Percentiles rank a stretch among this genome's conserved stretches.
phyloP scores from a whole-genome alignment of 2,113 vertebrate species.

The Leiothrix lutea region DNA sequence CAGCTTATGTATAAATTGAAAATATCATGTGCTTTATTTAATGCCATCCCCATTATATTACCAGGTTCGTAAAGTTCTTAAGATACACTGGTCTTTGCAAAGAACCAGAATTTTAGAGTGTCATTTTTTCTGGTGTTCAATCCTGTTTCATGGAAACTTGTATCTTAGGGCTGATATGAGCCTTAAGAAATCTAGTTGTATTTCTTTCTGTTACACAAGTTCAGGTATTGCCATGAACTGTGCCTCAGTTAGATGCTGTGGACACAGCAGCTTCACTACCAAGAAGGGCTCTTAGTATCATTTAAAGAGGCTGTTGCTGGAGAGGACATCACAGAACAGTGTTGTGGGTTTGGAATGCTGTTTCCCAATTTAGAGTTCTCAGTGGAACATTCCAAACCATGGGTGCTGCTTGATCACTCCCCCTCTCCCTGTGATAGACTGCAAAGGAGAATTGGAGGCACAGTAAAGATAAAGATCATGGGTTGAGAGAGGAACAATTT shows the following conservation, averaged over 20 bases:
- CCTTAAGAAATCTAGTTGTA: not conserved
- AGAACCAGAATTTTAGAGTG: not conserved
- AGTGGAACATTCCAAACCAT: not conserved
- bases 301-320: not conserved
- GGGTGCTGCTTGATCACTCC: accelerated
- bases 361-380: not conserved
- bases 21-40: not conserved
- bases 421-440: not conserved
- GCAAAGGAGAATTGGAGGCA: not conserved
- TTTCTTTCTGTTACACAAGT: not conserved
- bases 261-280: not conserved
- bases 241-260: not conserved
- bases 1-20: not conserved
- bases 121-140: not conserved
- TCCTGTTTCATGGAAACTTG: not conserved
- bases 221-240: not conserved
- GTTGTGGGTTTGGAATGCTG: not conserved
- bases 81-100: not conserved
- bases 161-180: not conserved
- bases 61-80: not conserved
- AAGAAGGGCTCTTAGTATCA: not conserved
- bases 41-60: not conserved
- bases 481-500: not conserved
- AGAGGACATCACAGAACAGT: not conserved
- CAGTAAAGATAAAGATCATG: not conserved